phyloP scores from a whole-genome alignment of 1,140 invertebrate species.

The Pristionchus pacificus region DNA sequence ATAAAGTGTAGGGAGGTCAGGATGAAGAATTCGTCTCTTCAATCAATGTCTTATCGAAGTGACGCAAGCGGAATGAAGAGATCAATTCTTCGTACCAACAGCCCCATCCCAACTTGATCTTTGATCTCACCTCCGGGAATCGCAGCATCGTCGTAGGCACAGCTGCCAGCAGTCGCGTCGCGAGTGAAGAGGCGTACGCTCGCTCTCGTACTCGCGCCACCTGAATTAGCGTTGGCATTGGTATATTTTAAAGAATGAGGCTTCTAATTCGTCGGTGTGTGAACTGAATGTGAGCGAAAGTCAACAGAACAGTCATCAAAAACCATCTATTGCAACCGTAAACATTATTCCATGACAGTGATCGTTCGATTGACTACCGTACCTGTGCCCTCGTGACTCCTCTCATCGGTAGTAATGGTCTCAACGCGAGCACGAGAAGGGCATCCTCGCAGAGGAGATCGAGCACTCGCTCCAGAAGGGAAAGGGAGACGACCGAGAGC shows the following conservation, averaged over 20 bases:
- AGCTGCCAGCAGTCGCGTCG: conserved; percentile 77
- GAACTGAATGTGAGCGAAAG: neutral
- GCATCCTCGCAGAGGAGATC: conserved; percentile 92
- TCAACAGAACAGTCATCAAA: neutral
- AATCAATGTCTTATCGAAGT: no score
- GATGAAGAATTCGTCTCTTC: no score
- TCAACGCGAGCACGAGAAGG: conserved; percentile 63
- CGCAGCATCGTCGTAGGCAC: conserved; percentile 65
- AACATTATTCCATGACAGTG: conserved; percentile 7
- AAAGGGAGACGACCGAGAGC: conserved; percentile 82
- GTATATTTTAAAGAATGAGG: neutral
- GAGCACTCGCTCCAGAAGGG: conserved; percentile 82
- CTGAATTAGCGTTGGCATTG: no score
- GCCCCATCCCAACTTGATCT: no score
- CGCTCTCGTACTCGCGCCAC: conserved; percentile 73
- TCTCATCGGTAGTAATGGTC: conserved; percentile 19
- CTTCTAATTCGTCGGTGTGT: neutral
- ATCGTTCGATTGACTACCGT: conserved; percentile 4
- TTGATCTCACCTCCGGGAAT: conserved; percentile 36
- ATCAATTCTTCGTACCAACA: no score
- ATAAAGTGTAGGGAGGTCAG: no score
- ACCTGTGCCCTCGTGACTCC: conserved; percentile 8
- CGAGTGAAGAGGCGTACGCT: conserved; percentile 77
- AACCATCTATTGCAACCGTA: neutral
- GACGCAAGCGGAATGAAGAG: no score